These are phyloP conservation scores for Nemapogon koenigi DNA, from an alignment of 2,888 invertebrate genomes.

Conservation along the genomic window DNA sequence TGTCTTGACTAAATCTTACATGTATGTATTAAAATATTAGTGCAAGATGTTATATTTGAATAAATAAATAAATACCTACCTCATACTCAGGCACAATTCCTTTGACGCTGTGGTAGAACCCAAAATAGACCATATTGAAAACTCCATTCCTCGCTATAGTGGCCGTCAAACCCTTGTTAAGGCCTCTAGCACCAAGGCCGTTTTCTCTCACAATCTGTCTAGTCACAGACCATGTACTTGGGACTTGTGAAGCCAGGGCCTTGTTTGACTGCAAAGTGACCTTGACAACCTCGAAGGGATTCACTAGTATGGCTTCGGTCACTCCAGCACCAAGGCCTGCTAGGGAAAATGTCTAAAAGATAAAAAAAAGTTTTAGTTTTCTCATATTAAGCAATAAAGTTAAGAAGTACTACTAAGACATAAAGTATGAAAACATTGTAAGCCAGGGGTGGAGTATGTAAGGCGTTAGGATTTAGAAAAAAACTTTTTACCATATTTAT, in stretches of 20 bases:
- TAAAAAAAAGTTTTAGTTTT: no score
- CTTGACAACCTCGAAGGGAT: conserved; percentile 96
- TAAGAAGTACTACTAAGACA: neutral
- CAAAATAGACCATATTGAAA: conserved; percentile 95
- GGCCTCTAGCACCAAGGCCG: conserved; percentile 81
- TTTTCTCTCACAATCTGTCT: conserved; percentile 75
- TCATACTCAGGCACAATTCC: conserved; percentile 71
- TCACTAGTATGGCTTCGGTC: conserved; percentile 90
- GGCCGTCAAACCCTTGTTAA: conserved; percentile 88
- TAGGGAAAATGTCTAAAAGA: conserved; percentile 80
- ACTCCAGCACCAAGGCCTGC: conserved; percentile 90
- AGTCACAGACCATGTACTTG: conserved; percentile 82
- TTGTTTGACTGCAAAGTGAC: conserved; percentile 85
- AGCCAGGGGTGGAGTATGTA: no score
- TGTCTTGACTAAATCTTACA: no score
- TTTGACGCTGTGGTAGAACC: conserved; percentile 93
- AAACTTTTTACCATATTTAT: no score
- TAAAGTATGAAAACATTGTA: no score
- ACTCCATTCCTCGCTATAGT: conserved; percentile 89
- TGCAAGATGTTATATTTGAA: no score
- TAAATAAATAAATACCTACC: conserved; percentile 32
- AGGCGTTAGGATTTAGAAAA: no score
- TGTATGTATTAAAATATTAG: no score
- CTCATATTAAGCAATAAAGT: neutral
- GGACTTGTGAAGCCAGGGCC: conserved; percentile 66